Conservation (phyloP, 1,140 invertebrate genomes). For the Drosophila mayri region DNA sequence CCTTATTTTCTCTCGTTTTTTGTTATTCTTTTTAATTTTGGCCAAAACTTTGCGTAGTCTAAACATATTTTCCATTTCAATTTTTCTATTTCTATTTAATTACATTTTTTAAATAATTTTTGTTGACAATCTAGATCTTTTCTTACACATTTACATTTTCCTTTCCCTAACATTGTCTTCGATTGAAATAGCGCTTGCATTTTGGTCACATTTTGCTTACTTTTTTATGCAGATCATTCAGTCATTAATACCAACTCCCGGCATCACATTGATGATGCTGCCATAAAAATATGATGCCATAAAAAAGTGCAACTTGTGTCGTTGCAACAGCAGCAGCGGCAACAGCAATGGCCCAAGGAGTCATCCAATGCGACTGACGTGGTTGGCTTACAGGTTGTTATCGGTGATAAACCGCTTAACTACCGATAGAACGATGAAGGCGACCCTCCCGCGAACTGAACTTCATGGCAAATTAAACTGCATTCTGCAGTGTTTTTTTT, state of each 20-base stretch:
- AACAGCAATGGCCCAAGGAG: background rate
- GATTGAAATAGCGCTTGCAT: slow-evolving; percentile 2
- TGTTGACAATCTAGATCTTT: too few species aligned
- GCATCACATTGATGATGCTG: slow-evolving; percentile 19
- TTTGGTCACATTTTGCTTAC: slow-evolving; percentile 19
- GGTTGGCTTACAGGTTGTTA: slow-evolving; percentile 46
- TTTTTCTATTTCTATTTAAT: too few species aligned
- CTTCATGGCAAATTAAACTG: slow-evolving; percentile 51
- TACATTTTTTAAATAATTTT: too few species aligned
- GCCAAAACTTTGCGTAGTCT: too few species aligned
- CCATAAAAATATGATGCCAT: slow-evolving; percentile 52
- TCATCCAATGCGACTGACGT: slow-evolving; percentile 32
- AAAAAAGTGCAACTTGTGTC: slow-evolving; percentile 36
- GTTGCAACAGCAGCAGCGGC: background rate
- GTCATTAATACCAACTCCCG: slow-evolving; percentile 23
- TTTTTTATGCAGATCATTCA: slow-evolving; percentile 15
- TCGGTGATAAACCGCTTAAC: slow-evolving; percentile 53
- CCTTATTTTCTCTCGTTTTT: too few species aligned
- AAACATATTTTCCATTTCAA: too few species aligned
- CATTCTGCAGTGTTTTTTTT: slow-evolving; percentile 19
- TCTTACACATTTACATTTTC: slow-evolving; percentile 1
- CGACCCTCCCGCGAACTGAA: slow-evolving; percentile 25
- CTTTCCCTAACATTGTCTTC: slow-evolving; percentile 3
- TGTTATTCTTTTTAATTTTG: too few species aligned
- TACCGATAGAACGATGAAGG: slow-evolving; percentile 32